Evolutionary conservation across 2,888 invertebrate species (phyloP).

Genomic region (Autographa pulchrina): DNA sequence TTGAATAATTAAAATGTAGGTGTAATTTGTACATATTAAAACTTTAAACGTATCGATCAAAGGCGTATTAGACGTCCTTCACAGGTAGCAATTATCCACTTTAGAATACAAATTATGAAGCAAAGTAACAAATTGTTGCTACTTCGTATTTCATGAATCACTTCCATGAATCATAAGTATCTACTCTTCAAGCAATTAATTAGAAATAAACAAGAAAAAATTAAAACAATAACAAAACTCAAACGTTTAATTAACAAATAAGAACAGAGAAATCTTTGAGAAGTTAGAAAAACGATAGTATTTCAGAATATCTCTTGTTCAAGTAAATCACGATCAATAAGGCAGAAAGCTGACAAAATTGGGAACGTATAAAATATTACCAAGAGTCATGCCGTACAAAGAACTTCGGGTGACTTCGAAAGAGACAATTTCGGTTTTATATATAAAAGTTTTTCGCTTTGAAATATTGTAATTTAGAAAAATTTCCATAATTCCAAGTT

Average conservation of each 20-base stretch:
- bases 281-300: slow-evolving; percentile 30
- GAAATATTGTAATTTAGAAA: slow-evolving; percentile 56
- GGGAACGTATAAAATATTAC: slow-evolving; percentile 56
- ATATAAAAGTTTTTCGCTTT: slow-evolving; percentile 52
- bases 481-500: slow-evolving; percentile 53
- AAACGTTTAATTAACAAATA: slow-evolving; percentile 41
- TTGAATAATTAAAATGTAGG: too few relatives aligned
- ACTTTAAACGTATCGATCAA: neutral
- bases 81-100: neutral
- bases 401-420: slow-evolving; percentile 52
- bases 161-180: neutral
- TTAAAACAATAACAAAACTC: neutral
- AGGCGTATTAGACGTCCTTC: neutral
- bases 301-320: slow-evolving; percentile 30
- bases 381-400: slow-evolving; percentile 52
- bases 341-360: slow-evolving; percentile 48
- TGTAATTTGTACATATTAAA: too few relatives aligned
- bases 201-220: neutral
- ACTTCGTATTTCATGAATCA: neutral
- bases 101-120: neutral
- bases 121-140: neutral
- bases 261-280: slow-evolving; percentile 26
- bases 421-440: slow-evolving; percentile 57
- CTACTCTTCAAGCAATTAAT: neutral
- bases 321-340: slow-evolving; percentile 51